A percentile compares a stretch with the other conserved stretches of the same genome.
Conservation (phyloP, 2,888 invertebrate genomes). For the Chrysolina oricalcia region DNA sequence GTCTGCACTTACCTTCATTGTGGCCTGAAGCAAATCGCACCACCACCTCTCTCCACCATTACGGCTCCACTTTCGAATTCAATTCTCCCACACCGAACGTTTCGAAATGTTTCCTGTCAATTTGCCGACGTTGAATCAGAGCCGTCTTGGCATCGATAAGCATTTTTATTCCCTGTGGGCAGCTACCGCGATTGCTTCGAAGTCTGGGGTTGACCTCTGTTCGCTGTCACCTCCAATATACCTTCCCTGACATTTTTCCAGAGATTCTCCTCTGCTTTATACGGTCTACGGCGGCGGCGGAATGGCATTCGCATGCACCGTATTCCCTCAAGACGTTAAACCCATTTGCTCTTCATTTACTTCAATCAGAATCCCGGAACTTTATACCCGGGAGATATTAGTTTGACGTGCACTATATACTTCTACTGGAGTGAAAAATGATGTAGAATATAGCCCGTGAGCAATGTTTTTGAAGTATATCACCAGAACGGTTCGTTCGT, state of each 20-base stretch:
- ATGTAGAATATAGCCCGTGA: constrained; percentile 64
- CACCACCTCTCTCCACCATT: not conserved
- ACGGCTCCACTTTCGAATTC: not conserved
- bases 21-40: not conserved
- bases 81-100: constrained; percentile 19
- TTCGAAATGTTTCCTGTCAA: constrained; percentile 44
- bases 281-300: constrained; percentile 36
- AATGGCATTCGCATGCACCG: constrained; percentile 52
- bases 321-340: constrained; percentile 65
- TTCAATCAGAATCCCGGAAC: constrained; percentile 69
- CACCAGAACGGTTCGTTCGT: not conserved
- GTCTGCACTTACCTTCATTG: not conserved
- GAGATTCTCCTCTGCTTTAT: constrained; percentile 43
- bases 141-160: constrained; percentile 37
- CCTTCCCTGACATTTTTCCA: constrained; percentile 58
- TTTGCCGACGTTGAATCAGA: constrained; percentile 42
- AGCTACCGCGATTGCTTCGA: constrained; percentile 59
- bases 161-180: constrained; percentile 46
- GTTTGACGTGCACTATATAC: constrained; percentile 67
- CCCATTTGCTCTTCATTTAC: constrained; percentile 70
- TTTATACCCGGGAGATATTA: constrained; percentile 69
- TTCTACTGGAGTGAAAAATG: constrained; percentile 67
- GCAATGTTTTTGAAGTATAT: not conserved
- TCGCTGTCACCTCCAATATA: constrained; percentile 65
- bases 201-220: constrained; percentile 65